Base-by-base conservation (phyloP, 2,113 vertebrate genomes). In the Cariama cristata region DNA sequence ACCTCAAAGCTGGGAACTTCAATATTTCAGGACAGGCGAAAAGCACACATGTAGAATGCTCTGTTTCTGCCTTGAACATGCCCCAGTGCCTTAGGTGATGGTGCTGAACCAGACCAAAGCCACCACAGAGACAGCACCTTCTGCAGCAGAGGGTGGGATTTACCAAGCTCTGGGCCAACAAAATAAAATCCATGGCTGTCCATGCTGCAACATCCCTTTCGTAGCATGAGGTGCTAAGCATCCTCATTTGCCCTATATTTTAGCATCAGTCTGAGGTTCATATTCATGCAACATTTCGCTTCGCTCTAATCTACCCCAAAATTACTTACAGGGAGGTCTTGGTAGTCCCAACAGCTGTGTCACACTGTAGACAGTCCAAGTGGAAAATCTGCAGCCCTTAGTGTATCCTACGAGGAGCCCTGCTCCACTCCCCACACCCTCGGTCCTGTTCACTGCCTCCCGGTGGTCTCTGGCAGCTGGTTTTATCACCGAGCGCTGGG, bases 401-500 rank as follows among this genome's bases (percentile, higher is more conserved):
- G 68, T 7, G 79, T 91, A 64, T 95, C 86, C 90, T 63, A 8
- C 1, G 35, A 85, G 95, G 87, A 97, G 95, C 69, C 83, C 95
- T 64, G 96, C 95, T 98, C 92, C 96, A 15, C 91, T 97, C 83
- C 93, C 60, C 66, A 77, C 86, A 76, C 89, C 76, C 88, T 75
- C 66, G 0, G 79, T 85, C 86, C 98, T 77, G 58, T 94, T 97
- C 93, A 97, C 95, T 98, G 92, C 97, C 94, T 98, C 97, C 97
- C 90, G 93, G 97, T 94, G 95, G 97, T 85, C 93, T 92, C 96
- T 94, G 98, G 95, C 98, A 98, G 99, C 98, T 98, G 98, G 98
- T 98, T 99, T 99, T 99, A 99, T 99, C 98, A 73, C 97, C 14
- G 71, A 76, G 84, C 28, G 13, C 93, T 72, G 95, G 96, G 97